These are phyloP conservation scores for Pachymerium ferrugineum DNA, from an alignment of 2,888 invertebrate species.

Conservation along the genomic window DNA sequence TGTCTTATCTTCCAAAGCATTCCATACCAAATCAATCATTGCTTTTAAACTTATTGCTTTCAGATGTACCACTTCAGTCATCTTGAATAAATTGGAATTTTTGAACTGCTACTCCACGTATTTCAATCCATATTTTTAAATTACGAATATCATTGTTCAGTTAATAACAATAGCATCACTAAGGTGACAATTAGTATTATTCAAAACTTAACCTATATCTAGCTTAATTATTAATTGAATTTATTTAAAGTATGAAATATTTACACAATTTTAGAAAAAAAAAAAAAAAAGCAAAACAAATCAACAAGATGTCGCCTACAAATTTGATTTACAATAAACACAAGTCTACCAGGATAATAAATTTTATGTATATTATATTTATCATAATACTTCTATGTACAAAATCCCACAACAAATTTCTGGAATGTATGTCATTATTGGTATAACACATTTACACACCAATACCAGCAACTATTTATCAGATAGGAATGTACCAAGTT, in stretches of 20 bases:
- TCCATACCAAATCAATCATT: not conserved
- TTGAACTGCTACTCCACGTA: too few species aligned
- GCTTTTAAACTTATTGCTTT: not conserved
- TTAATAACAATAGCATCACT: too few species aligned
- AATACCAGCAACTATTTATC: constrained; percentile 7
- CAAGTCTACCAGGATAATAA: not conserved
- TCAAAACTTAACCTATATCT: too few species aligned
- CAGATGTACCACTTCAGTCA: not conserved
- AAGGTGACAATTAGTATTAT: too few species aligned
- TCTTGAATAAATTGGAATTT: not conserved
- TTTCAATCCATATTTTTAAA: too few species aligned
- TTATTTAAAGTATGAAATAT: not conserved
- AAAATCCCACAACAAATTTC: not conserved
- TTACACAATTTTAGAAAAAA: not conserved
- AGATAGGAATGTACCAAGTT: too few species aligned
- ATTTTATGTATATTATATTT: not conserved
- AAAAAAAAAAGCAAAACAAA: not conserved
- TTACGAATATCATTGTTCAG: too few species aligned
- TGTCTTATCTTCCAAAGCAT: not conserved
- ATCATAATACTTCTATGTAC: not conserved
- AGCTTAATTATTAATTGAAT: not conserved
- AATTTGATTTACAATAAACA: not conserved
- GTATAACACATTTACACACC: constrained; percentile 13
- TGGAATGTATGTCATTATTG: not conserved
- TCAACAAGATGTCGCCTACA: not conserved